Conservation (phyloP, 2,113 vertebrate genomes). For the Oceanodroma tethys region DNA sequence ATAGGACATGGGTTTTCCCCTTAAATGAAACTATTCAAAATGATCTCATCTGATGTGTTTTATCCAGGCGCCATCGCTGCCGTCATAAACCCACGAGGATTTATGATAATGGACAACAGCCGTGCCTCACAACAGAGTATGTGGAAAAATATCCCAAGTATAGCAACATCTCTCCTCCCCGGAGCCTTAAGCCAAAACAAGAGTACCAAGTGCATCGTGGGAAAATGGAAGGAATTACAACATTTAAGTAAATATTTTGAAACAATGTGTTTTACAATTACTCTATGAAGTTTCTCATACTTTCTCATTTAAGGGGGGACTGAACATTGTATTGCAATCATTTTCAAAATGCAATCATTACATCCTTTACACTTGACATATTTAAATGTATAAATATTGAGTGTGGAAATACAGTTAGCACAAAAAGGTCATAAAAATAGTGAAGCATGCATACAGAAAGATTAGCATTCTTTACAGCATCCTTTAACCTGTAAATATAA, state of each 20-base stretch:
- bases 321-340: neutral
- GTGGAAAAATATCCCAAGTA: slow-evolving; percentile 78
- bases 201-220: slow-evolving; percentile 28
- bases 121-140: slow-evolving; percentile 75
- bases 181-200: slow-evolving; percentile 75
- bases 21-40: neutral
- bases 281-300: neutral
- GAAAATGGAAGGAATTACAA: slow-evolving; percentile 79
- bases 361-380: neutral
- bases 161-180: slow-evolving; percentile 59
- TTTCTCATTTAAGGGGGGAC: neutral
- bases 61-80: slow-evolving; percentile 81
- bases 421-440: neutral
- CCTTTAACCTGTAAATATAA: neutral
- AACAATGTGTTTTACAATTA: neutral
- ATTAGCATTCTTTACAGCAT: neutral
- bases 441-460: neutral
- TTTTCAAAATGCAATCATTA: neutral
- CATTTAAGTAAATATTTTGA: slow-evolving; percentile 78
- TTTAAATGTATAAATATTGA: neutral
- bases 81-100: slow-evolving; percentile 70
- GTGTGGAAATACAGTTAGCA: neutral
- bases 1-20: neutral
- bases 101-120: slow-evolving; percentile 56
- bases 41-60: neutral